Percentiles rank a stretch among this genome's conserved stretches.
These are phyloP conservation scores for Trachymyrmex cornetzi DNA, from an alignment of 1,140 invertebrate species.

Conservation along the genomic window DNA sequence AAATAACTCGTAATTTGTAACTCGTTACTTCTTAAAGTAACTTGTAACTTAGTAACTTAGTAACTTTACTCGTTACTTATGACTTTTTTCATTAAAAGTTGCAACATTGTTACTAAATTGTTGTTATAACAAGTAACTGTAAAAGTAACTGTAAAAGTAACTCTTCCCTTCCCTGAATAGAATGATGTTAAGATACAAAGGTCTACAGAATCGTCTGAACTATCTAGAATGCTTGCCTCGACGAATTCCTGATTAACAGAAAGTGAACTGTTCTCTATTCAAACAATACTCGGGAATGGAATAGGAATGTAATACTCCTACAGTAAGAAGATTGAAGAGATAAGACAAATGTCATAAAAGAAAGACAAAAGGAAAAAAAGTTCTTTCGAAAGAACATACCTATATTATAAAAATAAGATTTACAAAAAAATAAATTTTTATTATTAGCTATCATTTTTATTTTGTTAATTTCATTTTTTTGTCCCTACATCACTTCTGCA, in stretches of 20 bases:
- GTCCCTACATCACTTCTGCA: background rate
- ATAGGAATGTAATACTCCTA: background rate
- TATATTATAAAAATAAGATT: background rate
- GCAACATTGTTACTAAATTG: no score
- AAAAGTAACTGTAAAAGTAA: no score
- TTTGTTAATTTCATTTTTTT: background rate
- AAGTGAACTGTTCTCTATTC: background rate
- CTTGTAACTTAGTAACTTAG: no score
- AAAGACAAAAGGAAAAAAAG: background rate
- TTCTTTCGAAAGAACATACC: background rate
- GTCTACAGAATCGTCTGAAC: background rate
- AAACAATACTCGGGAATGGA: background rate
- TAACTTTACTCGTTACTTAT: no score
- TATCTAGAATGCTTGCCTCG: background rate
- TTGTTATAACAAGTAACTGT: no score
- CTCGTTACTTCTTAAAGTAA: no score
- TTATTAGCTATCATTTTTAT: background rate
- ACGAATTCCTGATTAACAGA: background rate
- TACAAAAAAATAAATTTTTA: background rate
- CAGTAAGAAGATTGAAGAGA: background rate
- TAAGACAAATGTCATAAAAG: background rate
- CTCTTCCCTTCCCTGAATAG: no score
- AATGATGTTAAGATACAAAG: background rate
- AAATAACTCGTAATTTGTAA: no score
- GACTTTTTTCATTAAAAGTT: no score